Evolutionary conservation across 2,888 invertebrate genomes (phyloP), one percentile per base, ranked within the genome.

Genomic region (Ferdinandea cuprea): DNA sequence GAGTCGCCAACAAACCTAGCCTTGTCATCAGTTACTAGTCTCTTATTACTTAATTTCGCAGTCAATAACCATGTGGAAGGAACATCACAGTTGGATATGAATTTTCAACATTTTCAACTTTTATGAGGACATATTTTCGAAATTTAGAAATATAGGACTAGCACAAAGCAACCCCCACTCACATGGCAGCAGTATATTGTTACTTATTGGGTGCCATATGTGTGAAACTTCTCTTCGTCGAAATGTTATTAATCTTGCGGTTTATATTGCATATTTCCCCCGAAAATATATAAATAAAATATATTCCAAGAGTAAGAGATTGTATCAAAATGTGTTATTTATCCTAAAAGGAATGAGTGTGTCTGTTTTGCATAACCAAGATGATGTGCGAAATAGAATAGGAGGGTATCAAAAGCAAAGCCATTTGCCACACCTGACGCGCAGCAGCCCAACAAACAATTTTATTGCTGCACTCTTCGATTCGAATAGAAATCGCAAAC

Each of bases 331-430:
- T 83, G 59, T 72, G 66, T 66, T 66, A 66, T 66, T 66, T 66
- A 66, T 66, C 54, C 61, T 9, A 8, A 17, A 13, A 3, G 52
- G 13, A 59, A 59, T 52, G 52, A 44, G 5, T 46, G n/a, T 63
- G 5, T 66, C 13, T 30, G 1, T 35, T 83, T 78, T 83, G 68
- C 78, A 83, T 83, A 83, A 78, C 68, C 72, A 73, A 73, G 78
- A 83, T 83, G 72, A 83, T 73, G 83, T 83, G 83, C 78, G 54
- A 78, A 77, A 78, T 73, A 61, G 78, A 83, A 83, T 68, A 83
- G 72, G 77, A 83, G 72, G 77, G 71, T 71, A 66, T 66, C 40
- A 68, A 77, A n/a, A 66, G 32, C 48, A 17, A 76, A 83, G 72
- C 73, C 72, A 83, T 83, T 83, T 73, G 50, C 56, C 40, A 83